Conservation (phyloP, 2,113 vertebrate species). For the Microcebus tavaratra region DNA sequence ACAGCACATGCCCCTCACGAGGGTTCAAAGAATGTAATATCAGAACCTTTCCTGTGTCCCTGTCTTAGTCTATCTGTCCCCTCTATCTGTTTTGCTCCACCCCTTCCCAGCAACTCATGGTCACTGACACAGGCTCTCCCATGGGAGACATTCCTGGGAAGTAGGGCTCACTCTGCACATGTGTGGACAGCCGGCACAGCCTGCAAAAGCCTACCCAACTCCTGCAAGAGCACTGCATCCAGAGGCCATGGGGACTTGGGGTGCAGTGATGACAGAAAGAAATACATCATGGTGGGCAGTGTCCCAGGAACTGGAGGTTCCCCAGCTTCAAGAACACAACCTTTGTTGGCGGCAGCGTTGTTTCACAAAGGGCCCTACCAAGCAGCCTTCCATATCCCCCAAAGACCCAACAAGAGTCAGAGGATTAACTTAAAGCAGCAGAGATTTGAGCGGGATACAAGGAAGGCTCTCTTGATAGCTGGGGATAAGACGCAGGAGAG, state of each 20-base stretch:
- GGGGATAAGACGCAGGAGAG: neutral
- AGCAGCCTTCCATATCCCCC: neutral
- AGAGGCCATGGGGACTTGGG: neutral
- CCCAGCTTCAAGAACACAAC: neutral
- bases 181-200: neutral
- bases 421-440: conserved; percentile 50
- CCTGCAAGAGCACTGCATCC: neutral
- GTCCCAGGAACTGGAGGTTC: neutral
- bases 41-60: too few species aligned
- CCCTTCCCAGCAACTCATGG: neutral
- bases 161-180: neutral
- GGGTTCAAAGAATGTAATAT: neutral
- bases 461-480: neutral
- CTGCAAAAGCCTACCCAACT: neutral
- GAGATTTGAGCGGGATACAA: neutral
- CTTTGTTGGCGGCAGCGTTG: neutral
- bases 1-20: neutral
- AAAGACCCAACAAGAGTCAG: neutral
- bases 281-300: neutral
- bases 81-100: too few species aligned
- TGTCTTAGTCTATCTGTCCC: neutral
- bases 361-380: neutral
- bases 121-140: neutral
- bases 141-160: neutral
- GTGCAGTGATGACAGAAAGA: neutral